A percentile compares a stretch with the other conserved stretches of the same genome.
These are phyloP conservation scores for Magallana gigas DNA, from an alignment of 1,140 invertebrate species.

Conservation along the genomic window DNA sequence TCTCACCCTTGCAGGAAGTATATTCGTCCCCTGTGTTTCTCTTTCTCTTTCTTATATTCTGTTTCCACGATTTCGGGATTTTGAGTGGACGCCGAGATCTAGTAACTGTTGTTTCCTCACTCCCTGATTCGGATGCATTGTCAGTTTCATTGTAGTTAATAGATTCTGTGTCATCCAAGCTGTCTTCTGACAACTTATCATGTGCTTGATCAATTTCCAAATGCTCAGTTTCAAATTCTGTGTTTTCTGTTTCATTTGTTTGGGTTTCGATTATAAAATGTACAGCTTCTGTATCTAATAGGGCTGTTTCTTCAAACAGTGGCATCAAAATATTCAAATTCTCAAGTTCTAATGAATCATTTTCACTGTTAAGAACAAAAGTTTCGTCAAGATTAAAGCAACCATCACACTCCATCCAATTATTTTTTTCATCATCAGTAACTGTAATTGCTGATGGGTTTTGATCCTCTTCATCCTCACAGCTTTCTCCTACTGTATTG, in stretches of 20 bases:
- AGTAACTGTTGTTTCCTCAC: background rate
- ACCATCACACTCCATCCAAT: background rate
- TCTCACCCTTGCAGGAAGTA: slow-evolving; percentile 10
- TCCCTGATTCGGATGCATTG: no score
- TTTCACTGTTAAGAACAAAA: no score
- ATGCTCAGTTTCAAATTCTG: background rate
- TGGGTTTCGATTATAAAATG: background rate
- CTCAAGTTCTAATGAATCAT: no score
- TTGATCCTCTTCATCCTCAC: no score
- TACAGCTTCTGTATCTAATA: no score
- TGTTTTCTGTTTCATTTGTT: background rate
- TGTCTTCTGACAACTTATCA: background rate
- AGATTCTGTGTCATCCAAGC: background rate
- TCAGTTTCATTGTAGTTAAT: background rate
- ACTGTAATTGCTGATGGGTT: no score
- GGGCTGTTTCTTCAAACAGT: no score
- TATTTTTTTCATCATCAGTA: background rate
- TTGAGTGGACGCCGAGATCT: background rate
- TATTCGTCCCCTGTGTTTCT: slow-evolving; percentile 35
- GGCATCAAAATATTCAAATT: background rate
- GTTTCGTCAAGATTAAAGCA: background rate
- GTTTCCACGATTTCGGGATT: background rate
- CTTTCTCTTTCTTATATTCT: slow-evolving; percentile 27
- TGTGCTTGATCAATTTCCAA: background rate
- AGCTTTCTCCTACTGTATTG: background rate